Base-by-base conservation (phyloP, 2,888 invertebrate species). In the Conomelus anceps region DNA sequence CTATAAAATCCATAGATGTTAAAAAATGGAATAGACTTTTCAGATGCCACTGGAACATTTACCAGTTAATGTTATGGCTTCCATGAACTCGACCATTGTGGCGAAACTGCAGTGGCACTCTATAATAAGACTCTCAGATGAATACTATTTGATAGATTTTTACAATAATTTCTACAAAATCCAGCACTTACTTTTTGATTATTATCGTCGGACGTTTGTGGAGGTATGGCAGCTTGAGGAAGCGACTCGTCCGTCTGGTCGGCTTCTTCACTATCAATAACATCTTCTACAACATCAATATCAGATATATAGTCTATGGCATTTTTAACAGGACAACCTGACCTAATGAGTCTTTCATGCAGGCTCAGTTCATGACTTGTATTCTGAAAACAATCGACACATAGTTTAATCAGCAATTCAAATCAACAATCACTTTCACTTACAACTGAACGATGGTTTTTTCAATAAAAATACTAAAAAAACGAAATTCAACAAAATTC, bases 271-370 rank as follows among this genome's bases (percentile, higher is more conserved):
- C 87, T 87, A 84, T 89, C 89, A 84, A 89, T 87, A 63, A 89
- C 85, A 26, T 89, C 89, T 84, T 89, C 92, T 88, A 89, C 90
- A 89, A 89, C 90, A 88, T 92, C 93, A 86, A 93, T 92, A 91
- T 94, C 94, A 3, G 93, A 92, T 26, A 94, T 91, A 86, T 92
- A 92, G 86, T 92, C 92, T 89, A 91, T 89, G n/a, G 92, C 91
- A 24, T 91, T 91, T 63, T 91, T 91, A 22, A 91, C 91, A 22
- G 90, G 89, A 84, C 90, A 91, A 85, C 90, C 90, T 84, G 91
- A 90, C 86, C 86, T 24, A 11, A 86, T 23, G 22, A 86, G 24
- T 24, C 86, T 86, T n/a, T 86, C 86, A 24, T 86, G 86, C 22
- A 86, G 86, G 29, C 24, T 86, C 24, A 86, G 24, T 86, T 86